Percentiles rank a stretch among this genome's conserved stretches.
Evolutionary conservation across 92 coral and sea anemone genomes (phyloP).

Genomic region (Parazoanthus swiftii): DNA sequence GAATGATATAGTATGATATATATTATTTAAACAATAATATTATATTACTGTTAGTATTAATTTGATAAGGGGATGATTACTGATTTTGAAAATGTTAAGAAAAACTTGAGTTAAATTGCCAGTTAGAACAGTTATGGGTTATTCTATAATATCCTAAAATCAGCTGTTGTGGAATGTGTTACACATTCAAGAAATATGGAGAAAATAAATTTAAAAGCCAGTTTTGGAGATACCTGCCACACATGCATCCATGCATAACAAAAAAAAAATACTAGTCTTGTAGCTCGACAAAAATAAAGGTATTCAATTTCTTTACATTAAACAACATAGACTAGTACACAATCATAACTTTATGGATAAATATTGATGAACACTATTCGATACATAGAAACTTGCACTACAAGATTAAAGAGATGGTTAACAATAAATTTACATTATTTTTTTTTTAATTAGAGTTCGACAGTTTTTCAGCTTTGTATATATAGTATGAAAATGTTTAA

Average conservation of each 20-base stretch:
- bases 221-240: neutral
- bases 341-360: no score
- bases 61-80: neutral
- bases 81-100: neutral
- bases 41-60: neutral
- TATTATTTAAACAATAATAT: neutral
- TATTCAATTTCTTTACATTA: no score
- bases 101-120: neutral
- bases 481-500: no score
- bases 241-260: neutral
- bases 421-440: no score
- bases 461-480: no score
- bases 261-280: neutral
- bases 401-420: no score
- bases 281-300: neutral
- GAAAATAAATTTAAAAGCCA: neutral
- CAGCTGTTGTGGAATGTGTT: neutral
- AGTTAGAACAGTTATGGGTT: neutral
- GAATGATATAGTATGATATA: no score
- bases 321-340: no score
- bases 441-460: no score
- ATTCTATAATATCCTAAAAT: neutral
- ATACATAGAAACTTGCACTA: no score
- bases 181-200: neutral
- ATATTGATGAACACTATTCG: no score